These are phyloP conservation scores for Toxotes lorentzi DNA, from an alignment of 2,797 vertebrate genomes.

Conservation along the genomic window DNA sequence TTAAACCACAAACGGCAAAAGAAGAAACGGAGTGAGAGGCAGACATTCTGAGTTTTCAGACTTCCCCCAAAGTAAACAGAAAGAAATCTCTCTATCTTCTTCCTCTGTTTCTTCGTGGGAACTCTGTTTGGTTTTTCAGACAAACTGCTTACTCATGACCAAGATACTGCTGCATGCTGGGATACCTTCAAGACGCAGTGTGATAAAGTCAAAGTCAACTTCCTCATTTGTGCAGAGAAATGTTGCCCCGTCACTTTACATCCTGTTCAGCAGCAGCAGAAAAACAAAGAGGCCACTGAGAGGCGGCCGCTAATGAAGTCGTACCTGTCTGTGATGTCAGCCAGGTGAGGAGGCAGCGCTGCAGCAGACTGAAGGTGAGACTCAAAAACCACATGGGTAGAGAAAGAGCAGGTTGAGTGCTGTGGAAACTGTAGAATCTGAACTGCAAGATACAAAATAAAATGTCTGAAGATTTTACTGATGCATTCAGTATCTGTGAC, in stretches of 20 bases:
- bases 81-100: conserved; percentile 19
- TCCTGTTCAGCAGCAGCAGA: conserved; percentile 27
- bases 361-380: no score
- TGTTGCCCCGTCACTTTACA: background rate
- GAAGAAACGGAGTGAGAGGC: background rate
- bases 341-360: background rate
- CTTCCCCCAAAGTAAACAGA: conserved; percentile 23
- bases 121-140: conserved; percentile 38
- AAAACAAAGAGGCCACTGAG: background rate
- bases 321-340: conserved; percentile 15
- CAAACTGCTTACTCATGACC: conserved; percentile 61
- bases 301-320: background rate
- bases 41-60: background rate
- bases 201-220: conserved; percentile 4
- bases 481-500: no score
- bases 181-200: conserved; percentile 6
- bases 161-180: conserved; percentile 60
- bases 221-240: conserved; percentile 46
- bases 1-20: conserved; percentile 24
- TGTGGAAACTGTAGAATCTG: no score
- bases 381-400: no score
- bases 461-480: no score
- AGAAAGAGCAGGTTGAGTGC: no score
- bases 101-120: conserved; percentile 38
- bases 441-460: no score